Evolutionary conservation across 2,113 vertebrate genomes (phyloP).

Genomic region (Corvus moneduloides): DNA sequence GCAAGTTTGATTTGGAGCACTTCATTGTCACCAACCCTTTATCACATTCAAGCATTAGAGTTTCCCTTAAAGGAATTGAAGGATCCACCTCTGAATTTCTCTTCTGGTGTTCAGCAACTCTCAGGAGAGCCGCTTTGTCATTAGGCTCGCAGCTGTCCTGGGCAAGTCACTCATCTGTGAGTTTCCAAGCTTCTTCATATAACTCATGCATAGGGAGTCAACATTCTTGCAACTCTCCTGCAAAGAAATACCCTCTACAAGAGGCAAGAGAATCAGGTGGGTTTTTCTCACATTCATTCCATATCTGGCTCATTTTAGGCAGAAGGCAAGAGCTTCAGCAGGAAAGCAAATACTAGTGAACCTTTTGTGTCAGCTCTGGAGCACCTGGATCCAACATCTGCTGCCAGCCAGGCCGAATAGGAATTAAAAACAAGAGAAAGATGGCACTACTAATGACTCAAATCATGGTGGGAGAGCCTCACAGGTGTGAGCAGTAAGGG

Average conservation of each 20-base stretch:
- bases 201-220: background rate
- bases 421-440: background rate
- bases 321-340: background rate
- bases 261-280: background rate
- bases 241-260: background rate
- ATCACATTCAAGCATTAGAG: background rate
- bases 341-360: background rate
- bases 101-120: background rate
- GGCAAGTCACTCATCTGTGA: background rate
- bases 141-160: background rate
- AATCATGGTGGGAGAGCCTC: background rate
- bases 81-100: background rate
- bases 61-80: background rate
- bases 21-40: background rate
- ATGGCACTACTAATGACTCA: background rate
- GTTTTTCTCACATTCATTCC: background rate
- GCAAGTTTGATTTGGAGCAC: background rate
- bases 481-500: background rate
- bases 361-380: background rate
- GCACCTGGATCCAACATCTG: background rate
- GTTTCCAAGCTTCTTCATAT: background rate
- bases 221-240: background rate
- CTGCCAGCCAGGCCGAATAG: background rate
- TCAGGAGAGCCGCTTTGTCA: background rate
- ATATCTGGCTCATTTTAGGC: background rate